A percentile compares a stretch with the other conserved stretches of the same genome.
phyloP scores from a whole-genome alignment of 1,140 invertebrate genomes.

The Papilio aristodemus region DNA sequence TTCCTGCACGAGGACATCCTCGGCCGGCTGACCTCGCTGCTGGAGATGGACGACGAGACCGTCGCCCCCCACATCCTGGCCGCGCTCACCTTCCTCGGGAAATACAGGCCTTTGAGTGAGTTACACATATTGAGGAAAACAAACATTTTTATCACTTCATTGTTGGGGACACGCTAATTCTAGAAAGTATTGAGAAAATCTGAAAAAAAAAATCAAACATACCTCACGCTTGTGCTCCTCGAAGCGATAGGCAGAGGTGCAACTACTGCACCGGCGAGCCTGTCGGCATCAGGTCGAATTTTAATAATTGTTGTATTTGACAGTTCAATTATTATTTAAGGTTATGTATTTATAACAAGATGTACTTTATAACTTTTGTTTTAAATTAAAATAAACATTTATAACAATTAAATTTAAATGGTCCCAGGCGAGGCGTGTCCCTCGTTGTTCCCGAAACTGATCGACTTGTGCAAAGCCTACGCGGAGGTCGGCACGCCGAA shows the following conservation, averaged over 20 bases:
- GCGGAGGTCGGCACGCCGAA: slow-evolving; percentile 94
- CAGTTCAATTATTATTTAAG: background rate
- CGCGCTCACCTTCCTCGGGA: slow-evolving; percentile 92
- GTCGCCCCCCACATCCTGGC: slow-evolving; percentile 91
- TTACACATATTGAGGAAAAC: slow-evolving; percentile 36
- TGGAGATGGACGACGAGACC: slow-evolving; percentile 90
- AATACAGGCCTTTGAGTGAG: slow-evolving; percentile 89
- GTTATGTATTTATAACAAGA: too few species aligned
- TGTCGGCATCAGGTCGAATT: too few species aligned
- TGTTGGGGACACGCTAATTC: too few species aligned
- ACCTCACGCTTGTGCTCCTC: too few species aligned
- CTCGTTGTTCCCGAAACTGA: slow-evolving; percentile 86
- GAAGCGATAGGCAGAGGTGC: too few species aligned
- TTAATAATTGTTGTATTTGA: background rate
- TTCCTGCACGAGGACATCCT: slow-evolving; percentile 94
- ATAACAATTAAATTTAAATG: too few species aligned
- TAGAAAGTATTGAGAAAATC: too few species aligned
- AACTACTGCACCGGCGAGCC: too few species aligned
- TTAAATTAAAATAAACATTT: too few species aligned
- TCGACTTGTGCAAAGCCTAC: slow-evolving; percentile 92
- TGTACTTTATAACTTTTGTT: too few species aligned
- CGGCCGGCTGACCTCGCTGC: slow-evolving; percentile 87
- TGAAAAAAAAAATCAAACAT: too few species aligned
- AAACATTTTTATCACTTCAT: too few species aligned
- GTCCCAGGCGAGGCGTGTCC: slow-evolving; percentile 86